Conservation (phyloP, 2,113 vertebrate species). For the Hypocryptadius cinnamomeus region DNA sequence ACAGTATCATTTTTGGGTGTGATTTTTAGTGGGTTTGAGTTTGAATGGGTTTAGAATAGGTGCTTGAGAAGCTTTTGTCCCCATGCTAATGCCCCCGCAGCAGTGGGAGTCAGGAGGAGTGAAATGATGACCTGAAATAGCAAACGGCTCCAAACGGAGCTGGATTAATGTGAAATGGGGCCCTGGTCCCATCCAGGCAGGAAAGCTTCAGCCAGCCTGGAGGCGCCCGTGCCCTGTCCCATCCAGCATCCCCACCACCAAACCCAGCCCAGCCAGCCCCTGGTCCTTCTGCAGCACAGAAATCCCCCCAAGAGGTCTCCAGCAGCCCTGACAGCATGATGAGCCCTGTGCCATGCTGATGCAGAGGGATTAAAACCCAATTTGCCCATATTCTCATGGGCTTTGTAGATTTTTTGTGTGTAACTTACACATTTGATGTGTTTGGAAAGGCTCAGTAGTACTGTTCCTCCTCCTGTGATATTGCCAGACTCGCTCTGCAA, state of each 20-base stretch:
- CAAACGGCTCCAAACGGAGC: slow-evolving; percentile 36
- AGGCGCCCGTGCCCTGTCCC: neutral
- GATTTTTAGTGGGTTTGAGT: slow-evolving; percentile 52
- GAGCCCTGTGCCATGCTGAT: neutral
- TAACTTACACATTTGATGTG: neutral
- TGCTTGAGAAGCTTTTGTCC: slow-evolving; percentile 34
- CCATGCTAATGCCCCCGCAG: slow-evolving; percentile 14
- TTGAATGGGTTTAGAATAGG: slow-evolving; percentile 49
- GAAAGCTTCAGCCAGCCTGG: neutral
- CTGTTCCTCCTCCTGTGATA: slow-evolving; percentile 42
- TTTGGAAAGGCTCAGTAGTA: slow-evolving; percentile 21
- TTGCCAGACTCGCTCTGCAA: slow-evolving; percentile 35
- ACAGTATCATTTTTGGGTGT: slow-evolving; percentile 29
- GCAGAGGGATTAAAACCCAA: neutral
- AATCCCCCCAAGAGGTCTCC: neutral
- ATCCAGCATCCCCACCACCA: neutral
- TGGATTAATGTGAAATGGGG: slow-evolving; percentile 30
- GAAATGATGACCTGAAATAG: slow-evolving; percentile 45
- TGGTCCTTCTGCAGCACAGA: neutral
- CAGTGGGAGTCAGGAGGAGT: slow-evolving; percentile 28
- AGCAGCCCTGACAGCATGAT: neutral
- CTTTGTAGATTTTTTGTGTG: neutral
- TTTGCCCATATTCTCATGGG: neutral
- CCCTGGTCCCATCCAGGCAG: neutral
- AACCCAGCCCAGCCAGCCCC: rapidly evolving